These are phyloP conservation scores for Drosophila prolongata DNA, from an alignment of 2,888 invertebrate species.

Conservation along the genomic window DNA sequence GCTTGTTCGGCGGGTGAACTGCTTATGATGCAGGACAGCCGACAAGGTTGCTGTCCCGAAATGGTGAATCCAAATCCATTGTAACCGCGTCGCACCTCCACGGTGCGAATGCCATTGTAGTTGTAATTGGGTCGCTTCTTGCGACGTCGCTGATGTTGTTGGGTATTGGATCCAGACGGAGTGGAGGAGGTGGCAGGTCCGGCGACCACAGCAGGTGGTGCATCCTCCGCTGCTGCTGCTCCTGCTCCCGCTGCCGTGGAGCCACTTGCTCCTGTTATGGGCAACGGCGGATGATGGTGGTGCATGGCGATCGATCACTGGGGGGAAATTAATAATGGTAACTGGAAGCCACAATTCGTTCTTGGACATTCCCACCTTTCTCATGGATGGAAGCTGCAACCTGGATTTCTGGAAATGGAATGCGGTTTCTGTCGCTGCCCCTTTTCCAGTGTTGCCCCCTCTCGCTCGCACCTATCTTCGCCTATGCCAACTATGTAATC, in stretches of 20 bases:
- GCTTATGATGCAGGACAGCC: slow-evolving; percentile 95
- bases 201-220: slow-evolving; percentile 18
- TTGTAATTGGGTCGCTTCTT: slow-evolving; percentile 87
- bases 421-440: slow-evolving; percentile 42
- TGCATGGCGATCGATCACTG: slow-evolving; percentile 67
- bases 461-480: slow-evolving; percentile 30
- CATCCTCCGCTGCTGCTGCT: slow-evolving; percentile 13
- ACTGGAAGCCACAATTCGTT: slow-evolving; percentile 21
- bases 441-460: slow-evolving; percentile 23
- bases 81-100: slow-evolving; percentile 93
- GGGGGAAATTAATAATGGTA: slow-evolving; percentile 7
- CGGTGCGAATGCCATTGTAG: slow-evolving; percentile 85
- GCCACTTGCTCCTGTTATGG: slow-evolving; percentile 50
- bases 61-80: slow-evolving; percentile 99
- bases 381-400: slow-evolving; percentile 65
- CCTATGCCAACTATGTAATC: slow-evolving; percentile 38
- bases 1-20: slow-evolving; percentile 96
- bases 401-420: slow-evolving; percentile 55
- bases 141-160: slow-evolving; percentile 85
- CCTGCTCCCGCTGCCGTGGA: slow-evolving; percentile 22
- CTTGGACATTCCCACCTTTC: slow-evolving; percentile 61
- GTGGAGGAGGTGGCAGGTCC: slow-evolving; percentile 34
- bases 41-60: slow-evolving; percentile 97
- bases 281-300: slow-evolving; percentile 80
- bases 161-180: slow-evolving; percentile 25